These are phyloP conservation scores for Pasiphila rectangulata DNA, from an alignment of 2,888 invertebrate species.

Conservation along the genomic window DNA sequence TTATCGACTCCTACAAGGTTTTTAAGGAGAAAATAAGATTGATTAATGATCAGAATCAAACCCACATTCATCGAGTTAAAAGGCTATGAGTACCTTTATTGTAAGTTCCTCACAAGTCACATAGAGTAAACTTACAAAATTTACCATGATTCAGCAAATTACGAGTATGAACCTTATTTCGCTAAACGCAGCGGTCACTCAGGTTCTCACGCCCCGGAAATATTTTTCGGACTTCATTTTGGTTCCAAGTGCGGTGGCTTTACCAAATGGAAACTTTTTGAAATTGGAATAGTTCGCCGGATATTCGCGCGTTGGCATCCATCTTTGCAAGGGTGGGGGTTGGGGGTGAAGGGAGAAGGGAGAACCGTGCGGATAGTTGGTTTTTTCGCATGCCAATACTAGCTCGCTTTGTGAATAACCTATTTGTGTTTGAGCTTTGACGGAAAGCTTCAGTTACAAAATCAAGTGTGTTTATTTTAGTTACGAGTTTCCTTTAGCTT, in stretches of 20 bases:
- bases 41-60: no score
- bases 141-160: no score
- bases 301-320: conserved; percentile 66
- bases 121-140: no score
- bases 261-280: conserved; percentile 69
- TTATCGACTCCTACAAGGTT: no score
- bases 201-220: conserved; percentile 4
- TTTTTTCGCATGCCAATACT: conserved; percentile 62
- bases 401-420: conserved; percentile 55
- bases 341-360: conserved; percentile 34
- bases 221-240: conserved; percentile 55
- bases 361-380: conserved; percentile 39
- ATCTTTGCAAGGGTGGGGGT: conserved; percentile 60
- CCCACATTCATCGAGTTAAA: no score
- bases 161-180: neutral
- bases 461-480: no score
- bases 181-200: neutral
- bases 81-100: no score
- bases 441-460: conserved; percentile 28
- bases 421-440: conserved; percentile 53
- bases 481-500: no score
- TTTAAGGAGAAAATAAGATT: no score
- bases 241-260: conserved; percentile 57
- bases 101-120: no score
- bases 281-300: conserved; percentile 75